Evolutionary conservation across 1,140 invertebrate species (phyloP).

Genomic region (Daktulosphaira vitifoliae): DNA sequence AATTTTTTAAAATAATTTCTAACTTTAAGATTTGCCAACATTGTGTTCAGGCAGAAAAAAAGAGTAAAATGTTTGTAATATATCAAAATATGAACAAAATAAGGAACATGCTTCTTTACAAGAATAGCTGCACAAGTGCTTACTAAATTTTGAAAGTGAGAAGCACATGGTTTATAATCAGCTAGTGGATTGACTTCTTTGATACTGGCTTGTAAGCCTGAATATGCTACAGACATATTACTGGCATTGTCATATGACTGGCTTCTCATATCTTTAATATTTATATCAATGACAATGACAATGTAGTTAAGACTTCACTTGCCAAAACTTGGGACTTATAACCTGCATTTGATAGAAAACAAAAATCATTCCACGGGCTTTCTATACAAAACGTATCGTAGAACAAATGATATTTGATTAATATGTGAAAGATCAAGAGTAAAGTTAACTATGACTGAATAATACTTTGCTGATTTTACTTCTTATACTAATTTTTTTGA

Average conservation of each 20-base stretch:
- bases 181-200: constrained; percentile 39
- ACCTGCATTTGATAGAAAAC: constrained; percentile 22
- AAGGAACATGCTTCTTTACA: too few relatives aligned
- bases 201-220: constrained; percentile 41
- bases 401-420: constrained; percentile 29
- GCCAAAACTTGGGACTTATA: neutral
- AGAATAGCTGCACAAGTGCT: constrained; percentile 39
- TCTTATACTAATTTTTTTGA: too few relatives aligned
- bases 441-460: too few relatives aligned
- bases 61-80: too few relatives aligned
- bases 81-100: too few relatives aligned
- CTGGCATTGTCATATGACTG: constrained; percentile 40
- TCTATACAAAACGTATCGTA: constrained; percentile 29
- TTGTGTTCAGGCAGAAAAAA: too few relatives aligned
- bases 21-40: too few relatives aligned
- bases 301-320: neutral
- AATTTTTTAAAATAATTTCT: too few relatives aligned
- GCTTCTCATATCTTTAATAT: constrained; percentile 37
- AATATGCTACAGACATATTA: constrained; percentile 40
- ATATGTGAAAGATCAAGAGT: constrained; percentile 21
- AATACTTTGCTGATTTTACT: too few relatives aligned
- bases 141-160: constrained; percentile 41
- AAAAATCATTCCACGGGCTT: constrained; percentile 25
- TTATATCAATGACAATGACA: constrained; percentile 16
- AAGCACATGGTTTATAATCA: constrained; percentile 40